Base-by-base conservation (phyloP, 2,888 invertebrate species). In the Unio pictorum region DNA sequence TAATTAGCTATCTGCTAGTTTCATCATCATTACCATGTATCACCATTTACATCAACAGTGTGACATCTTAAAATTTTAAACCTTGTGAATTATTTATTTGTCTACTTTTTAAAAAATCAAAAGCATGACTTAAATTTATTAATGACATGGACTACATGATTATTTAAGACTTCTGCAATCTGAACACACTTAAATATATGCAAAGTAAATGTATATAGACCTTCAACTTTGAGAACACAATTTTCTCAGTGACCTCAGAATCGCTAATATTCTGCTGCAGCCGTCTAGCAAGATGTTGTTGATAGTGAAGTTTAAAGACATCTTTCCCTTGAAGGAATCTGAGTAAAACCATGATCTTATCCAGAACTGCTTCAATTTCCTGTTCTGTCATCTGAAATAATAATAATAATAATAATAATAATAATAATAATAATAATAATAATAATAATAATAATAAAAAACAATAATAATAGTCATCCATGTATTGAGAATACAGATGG, bases 181-280 rank as follows among this genome's bases (percentile, higher is more conserved):
- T 30, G 18, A 18, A 61, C 23, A 61, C 17, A 30, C 28, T 18
- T 18, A 20, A 18, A 26, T 30, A 55, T 15, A 11, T 56, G 17
- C 11, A 34, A n/a, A 30, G 45, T 55, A n/a, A 4, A 30, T 30
- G 4, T 30, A 30, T 30, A 30, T 60, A 54, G 74, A 92, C 92
- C 90, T 99, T 99, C 89, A 99, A 92, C 93, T 99, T 99, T 84
- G 98, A 98, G 93, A 99, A 98, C 99, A 99, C 99, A 91, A 98
- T 98, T 91, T 99, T 99, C 91, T 99, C 99, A 88, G 97, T 96
- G 92, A 99, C 99, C 90, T 99, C 99, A 8, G 98, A 98, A 77
- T 98, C 97, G 72, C 98, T 98, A 91, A 98, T 99, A 91, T 98
- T 98, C 84, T 99, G 93, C 83, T 99, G 93, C 80, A 99, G 93